phyloP scores from a whole-genome alignment of 2,888 invertebrate genomes.

The Drosophila subquinaria region DNA sequence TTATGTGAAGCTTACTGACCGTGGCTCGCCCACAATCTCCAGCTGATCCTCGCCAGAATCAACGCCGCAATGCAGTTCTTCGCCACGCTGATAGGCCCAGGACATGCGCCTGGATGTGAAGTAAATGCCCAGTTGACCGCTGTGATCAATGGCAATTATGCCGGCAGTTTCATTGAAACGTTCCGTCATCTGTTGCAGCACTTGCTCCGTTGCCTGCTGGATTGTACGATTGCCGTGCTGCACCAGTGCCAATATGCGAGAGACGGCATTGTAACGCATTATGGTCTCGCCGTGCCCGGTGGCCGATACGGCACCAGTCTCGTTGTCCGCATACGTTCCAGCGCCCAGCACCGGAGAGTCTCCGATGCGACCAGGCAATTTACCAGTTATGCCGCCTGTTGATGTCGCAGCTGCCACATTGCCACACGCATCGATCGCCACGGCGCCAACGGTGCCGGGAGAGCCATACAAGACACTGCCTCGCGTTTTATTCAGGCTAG shows the following conservation, averaged over 20 bases:
- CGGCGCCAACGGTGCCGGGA: conserved; percentile 89
- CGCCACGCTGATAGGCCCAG: conserved; percentile 88
- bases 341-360: conserved; percentile 91
- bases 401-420: conserved; percentile 93
- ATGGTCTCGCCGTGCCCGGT: conserved; percentile 94
- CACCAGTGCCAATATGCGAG: conserved; percentile 89
- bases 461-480: conserved; percentile 10
- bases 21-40: conserved; percentile 39
- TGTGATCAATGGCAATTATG: conserved; percentile 89
- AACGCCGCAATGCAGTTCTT: conserved; percentile 87
- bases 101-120: conserved; percentile 90
- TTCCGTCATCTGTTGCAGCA: conserved; percentile 89
- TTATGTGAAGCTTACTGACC: neutral
- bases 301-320: conserved; percentile 91
- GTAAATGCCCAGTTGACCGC: conserved; percentile 89
- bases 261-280: conserved; percentile 91
- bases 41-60: conserved; percentile 86
- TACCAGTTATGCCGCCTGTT: conserved; percentile 93
- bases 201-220: conserved; percentile 88
- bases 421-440: conserved; percentile 90
- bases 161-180: conserved; percentile 90
- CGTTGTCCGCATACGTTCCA: conserved; percentile 91
- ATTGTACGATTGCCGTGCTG: conserved; percentile 87
- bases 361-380: conserved; percentile 91
- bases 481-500: neutral